Evolutionary conservation across 1,140 invertebrate species (phyloP), one percentile per base, ranked within the genome.

Genomic region (Zaprionus kolodkinae): DNA sequence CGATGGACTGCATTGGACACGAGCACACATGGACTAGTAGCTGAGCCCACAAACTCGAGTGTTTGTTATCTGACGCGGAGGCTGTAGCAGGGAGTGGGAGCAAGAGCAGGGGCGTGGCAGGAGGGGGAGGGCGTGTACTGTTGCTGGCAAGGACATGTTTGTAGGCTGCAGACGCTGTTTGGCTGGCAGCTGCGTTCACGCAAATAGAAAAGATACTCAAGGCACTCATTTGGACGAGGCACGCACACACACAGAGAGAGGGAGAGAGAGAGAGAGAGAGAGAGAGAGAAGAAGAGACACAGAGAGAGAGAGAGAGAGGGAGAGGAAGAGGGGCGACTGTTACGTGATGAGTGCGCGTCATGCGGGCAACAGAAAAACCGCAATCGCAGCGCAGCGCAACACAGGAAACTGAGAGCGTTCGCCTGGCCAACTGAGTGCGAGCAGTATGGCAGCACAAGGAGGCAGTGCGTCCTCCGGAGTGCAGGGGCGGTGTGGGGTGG

Each of bases 151-250:
- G 60, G 71, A 68, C 63, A 55, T 70, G 63, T 59, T 54, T 45
- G 38, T 65, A 62, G 67, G 73, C 69, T 65, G 68, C 59, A 72
- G 75, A 74, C 70, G 35, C 50, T 64, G 52, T 60, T 81, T 78
- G 73, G 54, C 82, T 73, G 77, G 68, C 84, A 88, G 85, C 77
- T 87, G 84, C 84, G 85, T 84, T 71, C 85, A 87, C 84, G 84
- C 84, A 87, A 88, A 88, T 84, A 88, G 84, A 88, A 88, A 88
- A 88, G 80, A 89, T 80, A 89, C 85, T 88, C 85, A 89, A 88
- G 84, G 84, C 85, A 89, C 84, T 89, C 81, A 80, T 84, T 88
- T 72, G 65, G 70, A 72, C 69, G 64, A 57, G 67, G 69, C 52
- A 50, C 43, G 12, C 52, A 65, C 52, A 65, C 54, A 17, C 17